Conservation (phyloP, 2,888 invertebrate species). For the Dryobota labecula region DNA sequence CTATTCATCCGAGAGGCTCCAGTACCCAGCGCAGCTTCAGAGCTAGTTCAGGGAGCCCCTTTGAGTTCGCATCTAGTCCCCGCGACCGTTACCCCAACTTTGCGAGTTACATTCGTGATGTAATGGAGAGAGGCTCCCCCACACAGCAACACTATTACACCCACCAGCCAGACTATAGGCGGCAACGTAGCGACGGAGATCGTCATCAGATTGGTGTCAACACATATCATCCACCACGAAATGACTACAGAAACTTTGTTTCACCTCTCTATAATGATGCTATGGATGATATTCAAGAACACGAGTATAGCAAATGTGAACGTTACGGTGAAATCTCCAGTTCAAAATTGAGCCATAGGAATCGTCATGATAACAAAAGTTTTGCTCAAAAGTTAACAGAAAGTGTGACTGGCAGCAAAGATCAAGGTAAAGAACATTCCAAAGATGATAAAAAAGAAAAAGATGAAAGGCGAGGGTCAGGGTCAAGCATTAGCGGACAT, state of each 20-base stretch:
- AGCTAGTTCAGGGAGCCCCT: conserved; percentile 76
- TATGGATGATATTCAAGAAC: conserved; percentile 89
- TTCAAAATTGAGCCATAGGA: conserved; percentile 80
- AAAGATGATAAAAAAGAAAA: conserved; percentile 49
- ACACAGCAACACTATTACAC: conserved; percentile 76
- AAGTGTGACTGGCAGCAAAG: conserved; percentile 66
- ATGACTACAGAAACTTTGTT: conserved; percentile 86
- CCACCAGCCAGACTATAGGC: conserved; percentile 77
- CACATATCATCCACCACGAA: conserved; percentile 77
- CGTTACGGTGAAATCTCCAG: conserved; percentile 87
- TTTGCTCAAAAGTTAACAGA: conserved; percentile 86
- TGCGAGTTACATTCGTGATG: conserved; percentile 86
- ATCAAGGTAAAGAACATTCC: conserved; percentile 43
- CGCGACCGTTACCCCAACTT: conserved; percentile 86
- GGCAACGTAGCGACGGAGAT: conserved; percentile 79
- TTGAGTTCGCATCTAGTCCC: conserved; percentile 84
- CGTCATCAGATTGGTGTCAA: conserved; percentile 78
- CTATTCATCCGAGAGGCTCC: conserved; percentile 78
- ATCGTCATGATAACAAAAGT: conserved; percentile 83
- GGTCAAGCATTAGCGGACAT: conserved; percentile 78
- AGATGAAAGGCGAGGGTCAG: conserved; percentile 82
- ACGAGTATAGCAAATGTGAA: conserved; percentile 87
- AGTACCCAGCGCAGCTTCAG: conserved; percentile 78
- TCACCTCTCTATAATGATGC: conserved; percentile 85
- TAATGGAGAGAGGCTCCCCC: conserved; percentile 77